These are phyloP conservation scores for Phoenicopterus ruber DNA, from an alignment of 2,113 vertebrate species.

Conservation along the genomic window DNA sequence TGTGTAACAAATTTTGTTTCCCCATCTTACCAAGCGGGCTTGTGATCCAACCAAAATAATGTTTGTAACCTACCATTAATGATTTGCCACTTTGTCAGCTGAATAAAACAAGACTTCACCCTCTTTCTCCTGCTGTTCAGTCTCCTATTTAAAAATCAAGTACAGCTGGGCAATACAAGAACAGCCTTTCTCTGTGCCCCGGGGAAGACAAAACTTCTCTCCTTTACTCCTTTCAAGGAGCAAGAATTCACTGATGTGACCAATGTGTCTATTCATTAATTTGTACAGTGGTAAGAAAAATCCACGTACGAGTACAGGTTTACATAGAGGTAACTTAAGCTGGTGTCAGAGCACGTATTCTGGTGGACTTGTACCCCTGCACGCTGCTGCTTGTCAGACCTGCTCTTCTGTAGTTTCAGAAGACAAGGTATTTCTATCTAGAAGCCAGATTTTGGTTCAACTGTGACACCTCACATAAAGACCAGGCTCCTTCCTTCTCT, in stretches of 20 bases:
- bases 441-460: neutral
- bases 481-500: neutral
- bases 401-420: neutral
- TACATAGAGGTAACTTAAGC: rapidly evolving
- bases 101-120: slow-evolving; percentile 71
- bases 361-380: too few species aligned
- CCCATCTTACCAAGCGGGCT: slow-evolving; percentile 69
- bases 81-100: slow-evolving; percentile 68
- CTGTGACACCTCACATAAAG: neutral
- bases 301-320: neutral
- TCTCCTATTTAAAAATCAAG: neutral
- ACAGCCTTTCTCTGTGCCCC: neutral
- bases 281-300: neutral
- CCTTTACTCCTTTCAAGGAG: neutral
- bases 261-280: too few species aligned
- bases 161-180: neutral
- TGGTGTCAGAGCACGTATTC: neutral
- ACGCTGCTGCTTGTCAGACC: neutral
- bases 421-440: neutral
- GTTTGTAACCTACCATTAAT: slow-evolving; percentile 66
- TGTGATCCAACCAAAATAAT: slow-evolving; percentile 70
- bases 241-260: too few species aligned
- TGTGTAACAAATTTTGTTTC: slow-evolving; percentile 62
- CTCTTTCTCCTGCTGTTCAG: neutral
- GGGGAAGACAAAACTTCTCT: neutral